Base-by-base conservation (phyloP, 2,113 vertebrate species). In the Campylomormyrus tamandua region DNA sequence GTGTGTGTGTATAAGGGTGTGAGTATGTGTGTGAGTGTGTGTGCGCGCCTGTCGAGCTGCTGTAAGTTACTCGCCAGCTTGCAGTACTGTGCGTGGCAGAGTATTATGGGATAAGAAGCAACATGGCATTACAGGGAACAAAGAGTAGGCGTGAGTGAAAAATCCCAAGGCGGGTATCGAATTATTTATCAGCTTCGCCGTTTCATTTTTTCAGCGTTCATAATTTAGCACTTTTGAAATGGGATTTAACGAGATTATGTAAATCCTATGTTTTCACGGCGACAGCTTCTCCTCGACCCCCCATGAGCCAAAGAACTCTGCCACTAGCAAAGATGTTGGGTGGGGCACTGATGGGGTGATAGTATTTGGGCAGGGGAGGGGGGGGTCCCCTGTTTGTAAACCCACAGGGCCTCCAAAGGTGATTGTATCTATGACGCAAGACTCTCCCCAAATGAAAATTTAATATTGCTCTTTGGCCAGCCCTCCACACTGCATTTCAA, bases 181-280 rank as follows among this genome's bases (percentile, higher is more conserved):
- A 89, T 89, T 89, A 89, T 80, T 89, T 80, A 83, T 89, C 70
- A 84, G 74, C 74, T 53, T 42, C 9, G 52, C 66, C 46, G 80
- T 87, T 89, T 83, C 27, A 77, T 49, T 89, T 42, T 83, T 35
- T 39, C 89, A 83, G n/a, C 56, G 27, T 84, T 89, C 80, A 58
- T 84, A 56, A 27, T 87, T 86, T 84, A 27, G 52, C 45, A 48
- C 27, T 86, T 58, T 70, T 89, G 70, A 89, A 90, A 80, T 90
- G 90, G 87, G 39, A 77, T 49, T 89, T 90, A 85, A 90, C 50
- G 31, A 84, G 90, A 83, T 90, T 90, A 90, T 90, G 90, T 49
- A 90, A 90, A 90, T 89, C 50, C 27, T 9, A 77, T 35, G n/a
- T 56, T 46, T 89, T 90, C 87, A 89, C 90, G 21, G 87, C 83